phyloP scores from a whole-genome alignment of 2,113 vertebrate species.

The Geococcyx californianus region DNA sequence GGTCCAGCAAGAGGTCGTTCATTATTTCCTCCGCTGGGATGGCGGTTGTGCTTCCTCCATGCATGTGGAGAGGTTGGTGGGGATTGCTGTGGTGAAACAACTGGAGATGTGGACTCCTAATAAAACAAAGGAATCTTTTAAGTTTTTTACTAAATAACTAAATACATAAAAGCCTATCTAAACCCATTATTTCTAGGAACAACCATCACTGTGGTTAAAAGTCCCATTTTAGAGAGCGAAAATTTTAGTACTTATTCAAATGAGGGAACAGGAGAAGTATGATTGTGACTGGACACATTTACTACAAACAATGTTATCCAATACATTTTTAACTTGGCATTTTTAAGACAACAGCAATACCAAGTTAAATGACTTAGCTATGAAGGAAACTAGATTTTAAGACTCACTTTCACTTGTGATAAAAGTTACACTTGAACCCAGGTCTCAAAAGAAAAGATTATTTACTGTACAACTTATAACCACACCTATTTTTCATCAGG shows the following conservation, averaged over 20 bases:
- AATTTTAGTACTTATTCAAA: not conserved
- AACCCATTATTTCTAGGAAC: slow-evolving; percentile 1
- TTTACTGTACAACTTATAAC: not conserved
- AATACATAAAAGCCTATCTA: slow-evolving; percentile 15
- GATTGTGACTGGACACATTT: not conserved
- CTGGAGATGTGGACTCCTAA: slow-evolving; percentile 93
- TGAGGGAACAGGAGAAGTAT: not conserved
- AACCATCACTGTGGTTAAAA: not conserved
- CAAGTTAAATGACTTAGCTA: not conserved
- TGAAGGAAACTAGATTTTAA: not conserved
- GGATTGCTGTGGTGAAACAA: slow-evolving; percentile 95
- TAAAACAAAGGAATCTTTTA: slow-evolving; percentile 59
- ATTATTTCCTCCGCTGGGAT: slow-evolving; percentile 89
- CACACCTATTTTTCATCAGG: not conserved
- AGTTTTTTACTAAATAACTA: not conserved
- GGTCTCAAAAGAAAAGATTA: slow-evolving; percentile 2
- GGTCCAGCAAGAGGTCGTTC: slow-evolving; percentile 83
- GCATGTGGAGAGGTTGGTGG: slow-evolving; percentile 91
- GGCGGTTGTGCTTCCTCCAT: slow-evolving; percentile 96
- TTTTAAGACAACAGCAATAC: not conserved
- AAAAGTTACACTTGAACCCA: slow-evolving; percentile 34
- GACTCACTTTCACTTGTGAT: slow-evolving; percentile 17
- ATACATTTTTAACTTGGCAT: not conserved
- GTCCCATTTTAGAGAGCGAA: not conserved
- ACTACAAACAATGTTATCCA: not conserved